Base-by-base conservation (phyloP, 2,113 vertebrate genomes). In the Malurus melanocephalus region DNA sequence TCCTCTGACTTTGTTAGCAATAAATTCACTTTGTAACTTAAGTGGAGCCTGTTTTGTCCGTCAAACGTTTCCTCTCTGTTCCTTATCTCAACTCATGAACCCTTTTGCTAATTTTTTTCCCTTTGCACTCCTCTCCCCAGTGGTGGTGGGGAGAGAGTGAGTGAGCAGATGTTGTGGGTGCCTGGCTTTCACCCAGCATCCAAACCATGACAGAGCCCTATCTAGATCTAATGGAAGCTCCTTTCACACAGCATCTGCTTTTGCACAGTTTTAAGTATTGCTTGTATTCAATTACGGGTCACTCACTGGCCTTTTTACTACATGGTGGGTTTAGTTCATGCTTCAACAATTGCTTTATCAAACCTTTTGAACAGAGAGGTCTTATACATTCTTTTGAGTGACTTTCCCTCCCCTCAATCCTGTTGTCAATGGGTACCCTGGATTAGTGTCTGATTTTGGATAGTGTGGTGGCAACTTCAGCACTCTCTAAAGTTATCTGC, bases 391-490 rank as follows among this genome's bases (percentile, higher is more conserved):
- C 6, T 88, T 64, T 40, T 48, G 33, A 68, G 16, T n/a, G 42
- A 45, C 19, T 11, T 11, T 52, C 43, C 16, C 3, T 0, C 1
- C 6, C 4, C 20, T 8, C 38, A 8, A 7, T 27, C 11, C 21
- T 86, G 72, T 83, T 43, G 23, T 27, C 38, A 45, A 0, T 80
- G 59, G n/a, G n/a, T 56, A n/a, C 11, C 20, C 19, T 53, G 28
- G 20, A 5, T 86, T 49, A 35, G 53, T 33, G 1, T 56, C 55
- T 85, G 15, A 5, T 30, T 80, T 87, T 78, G 30, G 56, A 13
- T 5, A 38, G 30, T 16, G 10, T 56, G 33, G 56, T 51, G 48
- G 23, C 38, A 45, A 46, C 27, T 75, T 51, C 45, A 69, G 46
- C 4, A 2, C 14, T 51, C 33, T 28, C 4, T n/a, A 9, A 48